phyloP scores from a whole-genome alignment of 2,797 vertebrate species.

The Chelon labrosus region DNA sequence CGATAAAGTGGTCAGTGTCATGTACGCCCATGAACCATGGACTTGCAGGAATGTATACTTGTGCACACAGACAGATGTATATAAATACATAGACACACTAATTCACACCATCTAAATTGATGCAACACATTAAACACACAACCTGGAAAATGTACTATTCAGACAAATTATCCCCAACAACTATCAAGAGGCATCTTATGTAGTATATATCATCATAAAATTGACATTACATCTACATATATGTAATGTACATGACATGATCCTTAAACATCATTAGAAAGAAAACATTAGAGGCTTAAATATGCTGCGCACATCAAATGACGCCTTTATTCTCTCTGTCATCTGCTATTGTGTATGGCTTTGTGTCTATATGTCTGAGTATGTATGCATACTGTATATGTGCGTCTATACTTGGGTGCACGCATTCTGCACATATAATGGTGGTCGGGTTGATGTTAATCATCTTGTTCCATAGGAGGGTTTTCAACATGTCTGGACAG shows the following conservation, averaged over 20 bases:
- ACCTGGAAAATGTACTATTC: background rate
- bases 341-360: background rate
- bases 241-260: background rate
- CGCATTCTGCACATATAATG: constrained; percentile 9
- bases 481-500: constrained; percentile 75
- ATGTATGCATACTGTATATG: background rate
- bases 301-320: constrained; percentile 11
- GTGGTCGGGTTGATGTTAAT: constrained; percentile 58
- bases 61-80: background rate
- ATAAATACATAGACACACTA: background rate
- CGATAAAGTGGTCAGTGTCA: background rate
- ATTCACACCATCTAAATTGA: background rate
- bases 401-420: background rate
- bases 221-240: background rate
- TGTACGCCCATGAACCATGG: background rate
- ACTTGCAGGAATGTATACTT: background rate
- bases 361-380: background rate
- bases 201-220: constrained; percentile 8
- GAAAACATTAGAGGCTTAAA: constrained; percentile 12
- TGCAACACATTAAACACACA: background rate
- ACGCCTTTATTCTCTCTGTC: constrained; percentile 22
- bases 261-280: constrained; percentile 32
- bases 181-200: constrained; percentile 6
- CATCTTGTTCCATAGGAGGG: constrained; percentile 66
- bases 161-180: background rate